Conservation (phyloP, 2,113 vertebrate genomes). For the Climacteris rufus region DNA sequence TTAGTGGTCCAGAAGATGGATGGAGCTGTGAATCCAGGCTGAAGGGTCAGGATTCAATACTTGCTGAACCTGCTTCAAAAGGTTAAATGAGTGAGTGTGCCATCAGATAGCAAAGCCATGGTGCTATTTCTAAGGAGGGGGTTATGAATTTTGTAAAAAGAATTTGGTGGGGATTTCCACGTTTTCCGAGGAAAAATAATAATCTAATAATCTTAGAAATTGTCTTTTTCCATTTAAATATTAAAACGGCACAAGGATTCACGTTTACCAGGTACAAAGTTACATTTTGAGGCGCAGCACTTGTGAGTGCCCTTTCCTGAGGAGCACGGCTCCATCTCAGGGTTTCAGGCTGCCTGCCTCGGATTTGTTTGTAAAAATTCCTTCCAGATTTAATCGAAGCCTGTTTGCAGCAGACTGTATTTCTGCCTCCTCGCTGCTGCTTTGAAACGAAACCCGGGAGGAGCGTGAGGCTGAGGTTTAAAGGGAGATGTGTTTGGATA, state of each 20-base stretch:
- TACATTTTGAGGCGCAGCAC: neutral
- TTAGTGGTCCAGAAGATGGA: neutral
- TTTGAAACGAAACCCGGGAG: neutral
- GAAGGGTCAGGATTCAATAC: neutral
- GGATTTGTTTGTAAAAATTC: neutral
- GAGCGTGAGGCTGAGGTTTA: neutral
- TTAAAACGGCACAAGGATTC: neutral
- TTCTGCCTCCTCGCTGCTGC: neutral
- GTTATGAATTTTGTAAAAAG: neutral
- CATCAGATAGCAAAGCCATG: neutral
- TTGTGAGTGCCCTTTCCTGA: neutral
- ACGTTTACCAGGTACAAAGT: neutral
- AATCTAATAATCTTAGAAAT: neutral
- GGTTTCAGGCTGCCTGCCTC: neutral
- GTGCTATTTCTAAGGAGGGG: neutral
- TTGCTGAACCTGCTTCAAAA: neutral
- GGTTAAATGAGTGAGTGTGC: neutral
- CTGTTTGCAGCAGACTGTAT: neutral
- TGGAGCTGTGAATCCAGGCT: neutral
- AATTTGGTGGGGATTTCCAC: neutral
- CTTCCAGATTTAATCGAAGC: neutral
- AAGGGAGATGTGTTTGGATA: constrained; percentile 18
- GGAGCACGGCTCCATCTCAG: neutral
- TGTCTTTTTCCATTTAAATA: neutral
- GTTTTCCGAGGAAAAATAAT: neutral